Conservation (phyloP, 1,140 invertebrate species). For the Drosophila watanabei region DNA sequence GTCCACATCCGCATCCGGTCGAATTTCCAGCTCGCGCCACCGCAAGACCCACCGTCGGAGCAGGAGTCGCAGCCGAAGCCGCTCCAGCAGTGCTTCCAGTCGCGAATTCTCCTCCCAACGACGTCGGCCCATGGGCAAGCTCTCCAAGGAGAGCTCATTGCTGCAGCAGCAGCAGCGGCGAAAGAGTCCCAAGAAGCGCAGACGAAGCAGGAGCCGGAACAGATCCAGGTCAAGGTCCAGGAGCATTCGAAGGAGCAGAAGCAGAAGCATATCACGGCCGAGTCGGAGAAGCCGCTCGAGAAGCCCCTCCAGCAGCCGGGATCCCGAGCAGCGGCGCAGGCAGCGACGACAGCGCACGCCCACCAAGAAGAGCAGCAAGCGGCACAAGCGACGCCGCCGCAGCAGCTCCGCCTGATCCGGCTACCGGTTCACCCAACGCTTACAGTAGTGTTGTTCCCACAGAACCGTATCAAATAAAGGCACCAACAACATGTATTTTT, state of each 20-base stretch:
- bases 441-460: slow-evolving; percentile 5
- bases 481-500: slow-evolving; percentile 33
- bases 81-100: slow-evolving; percentile 39
- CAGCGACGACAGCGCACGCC: slow-evolving; percentile 38
- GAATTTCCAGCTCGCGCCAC: slow-evolving; percentile 25
- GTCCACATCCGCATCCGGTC: slow-evolving; percentile 30
- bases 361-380: slow-evolving; percentile 71
- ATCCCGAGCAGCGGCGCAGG: slow-evolving; percentile 26
- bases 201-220: slow-evolving; percentile 9
- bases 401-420: slow-evolving; percentile 56
- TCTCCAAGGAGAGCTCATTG: slow-evolving; percentile 16
- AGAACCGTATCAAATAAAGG: slow-evolving; percentile 30
- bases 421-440: neutral
- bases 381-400: slow-evolving; percentile 63
- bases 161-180: slow-evolving; percentile 24
- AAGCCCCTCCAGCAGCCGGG: slow-evolving; percentile 24
- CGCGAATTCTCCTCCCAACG: slow-evolving; percentile 10
- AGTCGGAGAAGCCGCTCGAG: slow-evolving; percentile 24
- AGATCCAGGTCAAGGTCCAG: slow-evolving; percentile 4
- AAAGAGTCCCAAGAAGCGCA: slow-evolving; percentile 42
- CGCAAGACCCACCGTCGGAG: slow-evolving; percentile 38
- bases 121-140: slow-evolving; percentile 37
- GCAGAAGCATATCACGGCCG: slow-evolving; percentile 33
- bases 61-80: slow-evolving; percentile 35
- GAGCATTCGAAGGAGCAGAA: slow-evolving; percentile 17